Conservation (phyloP, 2,888 invertebrate species). For the Yponomeuta cagnagella region DNA sequence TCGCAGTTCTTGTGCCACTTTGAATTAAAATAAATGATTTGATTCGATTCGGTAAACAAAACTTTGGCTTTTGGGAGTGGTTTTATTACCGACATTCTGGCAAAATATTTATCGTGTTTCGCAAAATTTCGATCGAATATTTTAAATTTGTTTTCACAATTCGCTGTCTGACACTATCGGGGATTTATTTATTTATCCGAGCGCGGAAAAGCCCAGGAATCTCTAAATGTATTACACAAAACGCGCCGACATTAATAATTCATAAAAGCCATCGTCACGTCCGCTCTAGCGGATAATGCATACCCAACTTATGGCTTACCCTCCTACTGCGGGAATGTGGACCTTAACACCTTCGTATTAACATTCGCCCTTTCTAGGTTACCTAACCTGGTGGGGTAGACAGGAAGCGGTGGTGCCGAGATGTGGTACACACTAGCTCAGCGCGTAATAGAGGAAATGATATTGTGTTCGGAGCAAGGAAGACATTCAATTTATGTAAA, state of each 20-base stretch:
- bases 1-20: no score
- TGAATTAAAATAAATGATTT: no score
- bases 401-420: neutral
- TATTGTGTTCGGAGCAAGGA: neutral
- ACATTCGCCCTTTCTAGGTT: neutral
- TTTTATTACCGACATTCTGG: no score
- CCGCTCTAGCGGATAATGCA: constrained; percentile 1
- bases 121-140: no score
- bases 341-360: neutral
- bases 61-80: no score
- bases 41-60: no score
- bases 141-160: neutral
- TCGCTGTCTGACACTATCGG: neutral
- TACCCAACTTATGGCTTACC: neutral
- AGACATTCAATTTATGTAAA: neutral
- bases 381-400: neutral
- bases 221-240: constrained; percentile 3
- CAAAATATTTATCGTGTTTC: no score
- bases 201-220: neutral
- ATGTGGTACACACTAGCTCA: neutral
- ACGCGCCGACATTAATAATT: constrained; percentile 1
- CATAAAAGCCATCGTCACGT: constrained; percentile 2
- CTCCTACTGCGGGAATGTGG: neutral
- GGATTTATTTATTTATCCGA: neutral
- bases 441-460: neutral